Evolutionary conservation across 2,797 vertebrate species (phyloP).

Genomic region (Phalloptychus januarius): DNA sequence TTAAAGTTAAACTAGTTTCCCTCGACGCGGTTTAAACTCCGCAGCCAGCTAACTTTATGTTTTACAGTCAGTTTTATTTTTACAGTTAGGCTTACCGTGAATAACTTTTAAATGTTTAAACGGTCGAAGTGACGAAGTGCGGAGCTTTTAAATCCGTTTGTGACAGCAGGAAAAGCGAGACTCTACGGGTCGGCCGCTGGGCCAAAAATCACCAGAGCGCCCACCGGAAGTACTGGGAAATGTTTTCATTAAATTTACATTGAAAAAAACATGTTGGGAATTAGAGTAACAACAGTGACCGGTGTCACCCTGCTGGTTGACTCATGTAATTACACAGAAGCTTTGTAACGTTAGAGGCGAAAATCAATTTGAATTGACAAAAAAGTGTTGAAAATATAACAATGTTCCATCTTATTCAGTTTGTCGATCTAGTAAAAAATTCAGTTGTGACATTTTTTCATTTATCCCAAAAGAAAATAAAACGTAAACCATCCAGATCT

Average conservation of each 20-base stretch:
- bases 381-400: not conserved
- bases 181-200: not conserved
- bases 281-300: no score
- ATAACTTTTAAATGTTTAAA: not conserved
- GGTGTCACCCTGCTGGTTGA: not conserved
- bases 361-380: not conserved
- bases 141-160: not conserved
- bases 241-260: not conserved
- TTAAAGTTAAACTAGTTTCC: not conserved
- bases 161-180: not conserved
- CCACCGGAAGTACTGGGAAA: no score
- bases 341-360: not conserved
- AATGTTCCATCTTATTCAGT: not conserved
- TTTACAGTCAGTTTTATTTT: not conserved
- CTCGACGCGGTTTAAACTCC: not conserved
- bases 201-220: not conserved
- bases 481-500: no score
- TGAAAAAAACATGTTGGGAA: not conserved
- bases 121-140: not conserved
- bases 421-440: not conserved
- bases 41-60: accelerated
- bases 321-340: not conserved
- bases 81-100: not conserved
- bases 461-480: not conserved
- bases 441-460: no score